Evolutionary conservation across 37 sponge, comb jelly and placozoan species (phyloP).

Genomic region (Spongilla lacustris): DNA sequence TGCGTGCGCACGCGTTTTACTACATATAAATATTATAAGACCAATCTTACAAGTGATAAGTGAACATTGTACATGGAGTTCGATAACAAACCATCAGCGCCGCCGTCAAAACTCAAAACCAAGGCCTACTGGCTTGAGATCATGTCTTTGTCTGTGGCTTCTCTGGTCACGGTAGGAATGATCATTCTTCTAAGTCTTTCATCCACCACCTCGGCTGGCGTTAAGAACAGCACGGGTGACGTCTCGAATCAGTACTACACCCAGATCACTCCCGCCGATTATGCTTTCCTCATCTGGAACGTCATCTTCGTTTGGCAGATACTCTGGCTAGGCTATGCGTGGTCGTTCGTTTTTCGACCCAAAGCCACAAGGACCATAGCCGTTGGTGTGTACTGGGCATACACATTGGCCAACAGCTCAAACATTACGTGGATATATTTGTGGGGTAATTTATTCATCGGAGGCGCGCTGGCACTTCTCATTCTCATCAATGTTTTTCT

Average conservation of each 20-base stretch:
- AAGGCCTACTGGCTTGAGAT: no score
- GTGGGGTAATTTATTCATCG: constrained; percentile 26
- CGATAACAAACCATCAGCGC: no score
- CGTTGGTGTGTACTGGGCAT: constrained; percentile 12
- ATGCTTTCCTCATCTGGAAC: constrained; percentile 61
- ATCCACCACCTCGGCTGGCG: no score
- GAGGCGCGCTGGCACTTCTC: constrained; percentile 23
- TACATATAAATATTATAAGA: no score
- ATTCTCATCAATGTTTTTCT: not conserved
- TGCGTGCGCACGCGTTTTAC: no score
- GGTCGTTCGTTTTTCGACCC: constrained; percentile 54
- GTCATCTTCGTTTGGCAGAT: constrained; percentile 54
- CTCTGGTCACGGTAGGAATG: no score
- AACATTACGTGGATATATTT: constrained; percentile 49
- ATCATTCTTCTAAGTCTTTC: no score
- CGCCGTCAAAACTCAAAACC: no score
- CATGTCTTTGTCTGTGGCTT: no score
- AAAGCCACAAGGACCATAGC: constrained; percentile 16
- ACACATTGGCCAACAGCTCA: not conserved
- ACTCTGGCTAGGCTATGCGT: constrained; percentile 52
- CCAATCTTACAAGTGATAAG: no score
- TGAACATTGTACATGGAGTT: no score
- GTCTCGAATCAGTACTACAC: constrained; percentile 4
- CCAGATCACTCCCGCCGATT: constrained; percentile 47
- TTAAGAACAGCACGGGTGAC: not conserved